Conservation (phyloP, 1,140 invertebrate genomes). For the Drosophila orena region DNA sequence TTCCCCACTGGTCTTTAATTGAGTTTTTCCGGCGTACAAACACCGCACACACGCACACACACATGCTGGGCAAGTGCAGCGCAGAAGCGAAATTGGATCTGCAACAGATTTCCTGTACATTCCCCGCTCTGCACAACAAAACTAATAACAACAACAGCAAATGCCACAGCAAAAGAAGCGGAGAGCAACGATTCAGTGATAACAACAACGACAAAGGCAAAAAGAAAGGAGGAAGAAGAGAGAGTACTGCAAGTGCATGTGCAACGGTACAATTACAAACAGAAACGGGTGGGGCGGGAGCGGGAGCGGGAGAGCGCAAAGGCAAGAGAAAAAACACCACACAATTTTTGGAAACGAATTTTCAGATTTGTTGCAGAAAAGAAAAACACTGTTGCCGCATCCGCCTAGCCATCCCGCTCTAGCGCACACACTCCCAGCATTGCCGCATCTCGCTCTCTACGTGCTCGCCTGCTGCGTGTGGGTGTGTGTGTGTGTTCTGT, state of each 20-base stretch:
- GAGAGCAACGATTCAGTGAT: conserved; percentile 33
- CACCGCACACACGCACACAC: not conserved
- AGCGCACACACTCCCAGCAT: conserved; percentile 12
- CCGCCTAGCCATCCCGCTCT: conserved; percentile 33
- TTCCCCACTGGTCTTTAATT: conserved; percentile 63
- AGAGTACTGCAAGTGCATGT: conserved; percentile 38
- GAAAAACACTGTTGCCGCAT: conserved; percentile 54
- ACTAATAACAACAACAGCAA: conserved; percentile 16
- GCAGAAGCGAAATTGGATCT: conserved; percentile 76
- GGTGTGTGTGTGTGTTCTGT: not conserved
- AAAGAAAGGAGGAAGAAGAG: conserved; percentile 1
- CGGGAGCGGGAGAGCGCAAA: not conserved
- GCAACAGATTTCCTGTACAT: conserved; percentile 81
- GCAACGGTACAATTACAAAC: conserved; percentile 32
- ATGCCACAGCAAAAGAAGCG: conserved; percentile 5
- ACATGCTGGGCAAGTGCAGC: conserved; percentile 61
- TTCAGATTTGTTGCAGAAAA: conserved; percentile 50
- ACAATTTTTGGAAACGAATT: conserved; percentile 21
- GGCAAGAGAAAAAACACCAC: not conserved
- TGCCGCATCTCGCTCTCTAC: conserved; percentile 6
- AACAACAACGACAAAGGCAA: conserved; percentile 58
- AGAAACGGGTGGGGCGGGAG: conserved; percentile 22
- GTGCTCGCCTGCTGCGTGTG: not conserved
- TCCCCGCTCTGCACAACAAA: conserved; percentile 60
- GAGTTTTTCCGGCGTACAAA: conserved; percentile 71